Base-by-base conservation (phyloP, 2,888 invertebrate genomes). In the Apodemia hepburni region DNA sequence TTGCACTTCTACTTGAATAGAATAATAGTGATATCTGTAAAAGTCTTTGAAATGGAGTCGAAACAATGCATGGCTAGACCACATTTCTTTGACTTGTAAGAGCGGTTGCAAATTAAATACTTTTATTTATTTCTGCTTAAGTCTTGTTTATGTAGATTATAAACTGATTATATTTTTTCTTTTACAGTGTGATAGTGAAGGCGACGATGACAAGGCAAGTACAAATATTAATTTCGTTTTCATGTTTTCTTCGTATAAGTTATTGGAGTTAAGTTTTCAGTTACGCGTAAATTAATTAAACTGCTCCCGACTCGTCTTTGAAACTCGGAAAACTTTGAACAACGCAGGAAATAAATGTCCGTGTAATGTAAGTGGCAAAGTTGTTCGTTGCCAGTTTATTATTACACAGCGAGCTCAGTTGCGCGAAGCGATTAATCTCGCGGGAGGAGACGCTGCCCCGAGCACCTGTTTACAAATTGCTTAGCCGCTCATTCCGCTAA, bases 181-280 rank as follows among this genome's bases (percentile, higher is more conserved):
- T 85, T 95, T 95, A 73, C 94, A 97, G 97, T 97, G 97, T 96
- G 97, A 97, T 96, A 97, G 96, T 94, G 96, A 96, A 94, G 96
- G 96, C 92, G 96, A 96, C 92, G 97, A 96, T 92, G 97, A 96
- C 93, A 97, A 96, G 96, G 97, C 96, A 93, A 94, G 95, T 89
- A 77, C 69, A 72, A 74, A 77, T 71, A 73, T 77, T 75, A 74
- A 78, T 77, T 70, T 66, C 67, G 65, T 67, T 73, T 68, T 69
- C 65, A 58, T 54, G 38, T 51, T 54, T 51, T 61, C 47, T 60
- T 18, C 8, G 22, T 29, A 18, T 33, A 61, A 35, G 18, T 51
- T 35, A 17, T 18, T 8, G 35, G 35, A 35, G 17, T 15, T 35
- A 61, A 61, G 17, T 60, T 22, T 59, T 45, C 76, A 60, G 78